Base-by-base conservation (phyloP, 2,113 vertebrate genomes). In the Tinamus guttatus region DNA sequence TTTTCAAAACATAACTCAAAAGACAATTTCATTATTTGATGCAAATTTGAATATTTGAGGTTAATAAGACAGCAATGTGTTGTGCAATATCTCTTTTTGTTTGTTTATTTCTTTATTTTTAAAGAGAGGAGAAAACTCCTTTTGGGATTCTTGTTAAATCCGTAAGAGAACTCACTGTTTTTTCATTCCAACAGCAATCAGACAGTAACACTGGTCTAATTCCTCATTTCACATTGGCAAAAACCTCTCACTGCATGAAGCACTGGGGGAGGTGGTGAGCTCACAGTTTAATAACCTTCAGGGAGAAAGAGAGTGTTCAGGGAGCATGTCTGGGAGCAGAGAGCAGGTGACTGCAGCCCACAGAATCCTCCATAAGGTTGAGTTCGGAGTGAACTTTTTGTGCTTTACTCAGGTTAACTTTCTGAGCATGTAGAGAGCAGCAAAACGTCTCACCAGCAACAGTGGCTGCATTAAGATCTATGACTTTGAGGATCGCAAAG, bases 311-410 rank as follows among this genome's bases (percentile, higher is more conserved):
- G 1, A 0, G 7, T 13, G 32, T 65, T 95, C 11, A 8, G 20
- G 54, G 40, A 51, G 34, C 34, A 62, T 11, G 10, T n/a, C n/a
- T 62, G 59, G 52, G 52, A 56, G 27, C 52, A 54, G 52, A 30
- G 28, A 56, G 28, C 52, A 56, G 52, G 28, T 9, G 52, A 30
- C 52, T 30, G 14, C 52, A 34, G 47, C 40, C 63, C 20, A 30
- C 2, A 16, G 25, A 36, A 85, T 19, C 28, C 19, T 60, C 19
- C 8, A 9, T 3, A 4, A 70, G 52, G 9, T 67, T 18, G 51
- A 22, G 30, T n/a, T 74, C 65, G 30, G 5, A 27, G 17, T 0
- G 2, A 1, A 1, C 9, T 7, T 24, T 70, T 60, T 75, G 49
- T n/a, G 34, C 65, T 60, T 74, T 81, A 54, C 27, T 34, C n/a